Percentiles rank a stretch among this genome's conserved stretches.
Evolutionary conservation across 2,888 invertebrate species (phyloP).

Genomic region (Scaptomyza flava): DNA sequence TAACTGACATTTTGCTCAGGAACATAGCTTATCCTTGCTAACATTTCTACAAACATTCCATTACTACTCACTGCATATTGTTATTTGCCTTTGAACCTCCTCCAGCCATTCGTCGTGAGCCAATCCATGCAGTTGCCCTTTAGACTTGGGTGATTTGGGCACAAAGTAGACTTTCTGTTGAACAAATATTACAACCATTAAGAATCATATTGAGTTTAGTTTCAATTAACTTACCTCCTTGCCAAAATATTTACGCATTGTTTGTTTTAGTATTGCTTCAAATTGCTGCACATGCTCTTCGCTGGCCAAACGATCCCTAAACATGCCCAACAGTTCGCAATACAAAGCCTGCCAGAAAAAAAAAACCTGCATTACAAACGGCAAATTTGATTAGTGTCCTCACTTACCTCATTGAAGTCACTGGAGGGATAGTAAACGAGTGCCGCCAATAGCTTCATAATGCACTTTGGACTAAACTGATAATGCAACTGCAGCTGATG

Average conservation of each 20-base stretch:
- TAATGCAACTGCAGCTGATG: conserved; percentile 76
- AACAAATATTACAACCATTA: conserved; percentile 15
- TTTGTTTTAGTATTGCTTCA: conserved; percentile 87
- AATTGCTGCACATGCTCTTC: conserved; percentile 88
- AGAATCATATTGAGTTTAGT: background rate
- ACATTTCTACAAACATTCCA: no score
- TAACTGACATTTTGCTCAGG: no score
- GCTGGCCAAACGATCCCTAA: conserved; percentile 90
- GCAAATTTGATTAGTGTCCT: conserved; percentile 15
- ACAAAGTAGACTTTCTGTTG: conserved; percentile 82
- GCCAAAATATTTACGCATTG: conserved; percentile 83
- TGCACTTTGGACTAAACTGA: conserved; percentile 84
- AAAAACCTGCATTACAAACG: background rate
- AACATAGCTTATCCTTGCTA: no score
- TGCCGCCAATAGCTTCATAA: conserved; percentile 81
- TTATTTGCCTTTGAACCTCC: conserved; percentile 87
- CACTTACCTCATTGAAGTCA: conserved; percentile 81
- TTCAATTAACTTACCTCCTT: conserved; percentile 72
- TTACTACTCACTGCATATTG: conserved; percentile 87
- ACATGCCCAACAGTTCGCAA: conserved; percentile 91
- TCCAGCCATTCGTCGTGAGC: conserved; percentile 87
- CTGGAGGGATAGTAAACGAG: conserved; percentile 81
- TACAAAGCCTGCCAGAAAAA: conserved; percentile 86
- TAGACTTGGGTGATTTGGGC: conserved; percentile 71
- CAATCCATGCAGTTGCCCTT: conserved; percentile 82